Base-by-base conservation (phyloP, 37 sponge, comb jelly and placozoan genomes). In the Spongia lamella region DNA sequence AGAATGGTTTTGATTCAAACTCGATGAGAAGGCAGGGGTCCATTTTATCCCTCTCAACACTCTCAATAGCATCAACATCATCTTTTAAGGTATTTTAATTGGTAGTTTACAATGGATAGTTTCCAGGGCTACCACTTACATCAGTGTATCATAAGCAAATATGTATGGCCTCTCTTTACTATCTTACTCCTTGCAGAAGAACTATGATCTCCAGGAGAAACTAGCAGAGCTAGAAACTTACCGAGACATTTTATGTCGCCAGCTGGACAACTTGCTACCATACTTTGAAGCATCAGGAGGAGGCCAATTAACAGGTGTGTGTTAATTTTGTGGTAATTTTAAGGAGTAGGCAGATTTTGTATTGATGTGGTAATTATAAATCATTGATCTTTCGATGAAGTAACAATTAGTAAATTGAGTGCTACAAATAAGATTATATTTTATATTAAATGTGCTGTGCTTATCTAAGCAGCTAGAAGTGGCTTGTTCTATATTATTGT, bases 181-280 rank as follows among this genome's bases (percentile, higher is more conserved):
- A 19, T 52, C 53, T 17, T 52, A 19, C 15, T 25, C 70, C 17
- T n/a, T 21, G 6, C 56, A 86, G 87, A 59, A 56, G 20, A 69
- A 70, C 24, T 71, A 80, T 53, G 86, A 84, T 37, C 67, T 90
- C 27, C 86, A 81, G 26, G 77, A 65, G 70, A 90, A 85, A 47
- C 49, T 90, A 17, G 64, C 82, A 33, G 92, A 92, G 79, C 37
- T 92, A 32, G 87, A 87, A 31, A 92, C 92, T 2, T 92, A 82
- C 71, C 56, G 92, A 47, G 84, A 87, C 63, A 83, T 92, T 43
- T 70, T 87, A 16, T 87, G 88, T 64, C 37, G 83, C 39, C 92
- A 92, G 78, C 68, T 92, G 50, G 92, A 92, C 54, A 47, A 51
- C 3, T 60, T 92, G 14, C 92, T 87, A 32, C 78, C 47, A 0